Percentiles rank a stretch among this genome's conserved stretches.
Conservation (phyloP, 1,140 invertebrate species). For the Drosophila quadrilineata region DNA sequence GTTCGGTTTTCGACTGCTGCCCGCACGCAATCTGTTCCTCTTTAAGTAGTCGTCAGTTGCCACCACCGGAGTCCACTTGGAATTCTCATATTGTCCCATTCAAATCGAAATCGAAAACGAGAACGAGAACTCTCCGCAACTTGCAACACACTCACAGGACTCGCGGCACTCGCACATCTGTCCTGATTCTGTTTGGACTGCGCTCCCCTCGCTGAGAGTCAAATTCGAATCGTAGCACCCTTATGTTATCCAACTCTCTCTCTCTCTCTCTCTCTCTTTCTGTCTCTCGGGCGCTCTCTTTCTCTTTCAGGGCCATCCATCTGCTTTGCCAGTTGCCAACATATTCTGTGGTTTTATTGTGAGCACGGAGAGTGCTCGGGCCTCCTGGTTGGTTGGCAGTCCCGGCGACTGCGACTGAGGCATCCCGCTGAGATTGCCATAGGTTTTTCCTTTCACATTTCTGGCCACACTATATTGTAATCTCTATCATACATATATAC, state of each 20-base stretch:
- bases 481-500: constrained; percentile 8
- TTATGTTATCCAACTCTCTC: constrained; percentile 50
- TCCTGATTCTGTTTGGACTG: constrained; percentile 72
- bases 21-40: constrained; percentile 78
- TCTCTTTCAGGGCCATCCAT: constrained; percentile 50
- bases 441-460: constrained; percentile 9
- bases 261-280: constrained; percentile 23
- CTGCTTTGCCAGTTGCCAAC: constrained; percentile 78
- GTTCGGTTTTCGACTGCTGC: constrained; percentile 72
- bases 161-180: constrained; percentile 77
- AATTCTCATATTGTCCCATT: constrained; percentile 80
- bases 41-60: constrained; percentile 69
- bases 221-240: constrained; percentile 54
- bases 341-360: constrained; percentile 81
- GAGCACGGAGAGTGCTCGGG: constrained; percentile 22
- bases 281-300: too few species aligned
- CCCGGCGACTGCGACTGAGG: not conserved
- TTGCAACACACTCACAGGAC: too few species aligned
- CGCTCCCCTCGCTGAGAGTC: constrained; percentile 52
- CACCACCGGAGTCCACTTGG: constrained; percentile 69
- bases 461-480: not conserved
- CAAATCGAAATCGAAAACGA: too few species aligned
- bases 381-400: constrained; percentile 70
- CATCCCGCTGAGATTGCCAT: constrained; percentile 2
- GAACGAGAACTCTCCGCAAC: too few species aligned